These are phyloP conservation scores for Cyrtonyx montezumae DNA, from an alignment of 2,113 vertebrate genomes.

Conservation along the genomic window DNA sequence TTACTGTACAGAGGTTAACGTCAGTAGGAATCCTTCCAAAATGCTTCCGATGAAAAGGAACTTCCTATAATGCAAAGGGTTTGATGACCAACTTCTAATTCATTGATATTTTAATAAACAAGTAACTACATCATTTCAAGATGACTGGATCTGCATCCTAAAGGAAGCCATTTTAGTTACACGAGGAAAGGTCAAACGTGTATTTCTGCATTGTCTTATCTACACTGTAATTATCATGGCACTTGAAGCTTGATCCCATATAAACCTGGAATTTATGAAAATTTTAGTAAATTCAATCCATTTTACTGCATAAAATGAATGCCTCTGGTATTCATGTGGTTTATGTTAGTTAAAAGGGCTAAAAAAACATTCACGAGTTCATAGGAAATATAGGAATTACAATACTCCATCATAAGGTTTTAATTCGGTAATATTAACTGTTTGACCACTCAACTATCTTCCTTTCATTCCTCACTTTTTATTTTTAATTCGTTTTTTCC, in stretches of 20 bases:
- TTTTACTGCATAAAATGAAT: not conserved
- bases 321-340: not conserved
- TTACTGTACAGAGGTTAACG: not conserved
- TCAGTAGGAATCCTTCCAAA: not conserved
- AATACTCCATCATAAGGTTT: not conserved
- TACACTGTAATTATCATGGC: not conserved
- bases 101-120: not conserved
- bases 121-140: not conserved
- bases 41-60: not conserved
- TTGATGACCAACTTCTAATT: not conserved
- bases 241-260: not conserved
- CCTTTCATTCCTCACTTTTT: not conserved
- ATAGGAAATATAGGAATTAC: not conserved
- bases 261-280: conserved; percentile 18
- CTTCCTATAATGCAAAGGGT: not conserved
- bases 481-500: not conserved
- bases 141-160: not conserved
- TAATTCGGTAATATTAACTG: not conserved
- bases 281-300: not conserved
- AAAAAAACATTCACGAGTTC: conserved; percentile 27
- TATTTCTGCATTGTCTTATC: not conserved
- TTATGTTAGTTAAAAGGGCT: conserved; percentile 6
- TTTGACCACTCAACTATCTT: not conserved
- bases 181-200: not conserved
- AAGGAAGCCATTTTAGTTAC: not conserved